Conservation (phyloP, 37 sponge, comb jelly and placozoan genomes). For the Hormiphora californensis region DNA sequence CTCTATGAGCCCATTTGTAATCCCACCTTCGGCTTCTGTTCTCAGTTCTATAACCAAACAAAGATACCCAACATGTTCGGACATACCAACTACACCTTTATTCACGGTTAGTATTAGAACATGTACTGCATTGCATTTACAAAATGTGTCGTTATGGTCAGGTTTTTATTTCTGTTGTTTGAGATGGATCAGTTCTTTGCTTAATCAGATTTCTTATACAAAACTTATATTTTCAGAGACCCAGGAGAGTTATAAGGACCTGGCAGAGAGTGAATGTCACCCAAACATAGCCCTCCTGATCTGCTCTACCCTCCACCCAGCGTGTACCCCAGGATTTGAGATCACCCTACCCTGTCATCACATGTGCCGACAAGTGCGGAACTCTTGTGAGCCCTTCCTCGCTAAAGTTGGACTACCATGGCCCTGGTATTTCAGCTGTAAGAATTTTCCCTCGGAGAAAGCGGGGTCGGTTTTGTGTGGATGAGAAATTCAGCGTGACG, state of each 20-base stretch:
- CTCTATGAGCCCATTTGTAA: background rate
- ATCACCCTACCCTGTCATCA: constrained; percentile 19
- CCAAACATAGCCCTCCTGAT: constrained; percentile 16
- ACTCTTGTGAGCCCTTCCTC: background rate
- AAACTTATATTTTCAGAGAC: background rate
- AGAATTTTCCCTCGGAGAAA: background rate
- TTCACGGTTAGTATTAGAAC: background rate
- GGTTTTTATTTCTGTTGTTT: no score
- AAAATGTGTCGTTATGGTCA: background rate
- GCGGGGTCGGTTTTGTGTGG: background rate
- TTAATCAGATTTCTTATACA: background rate
- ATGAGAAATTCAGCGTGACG: background rate
- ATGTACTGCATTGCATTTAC: background rate
- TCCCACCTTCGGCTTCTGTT: constrained; percentile 20
- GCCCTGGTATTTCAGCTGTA: constrained; percentile 1
- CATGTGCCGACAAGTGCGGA: background rate
- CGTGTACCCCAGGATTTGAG: background rate
- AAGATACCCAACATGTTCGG: constrained; percentile 30
- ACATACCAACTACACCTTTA: background rate
- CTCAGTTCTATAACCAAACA: constrained; percentile 7
- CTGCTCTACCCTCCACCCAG: constrained; percentile 19
- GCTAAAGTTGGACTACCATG: background rate
- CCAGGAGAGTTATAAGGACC: background rate
- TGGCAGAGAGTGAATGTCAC: constrained; percentile 21
- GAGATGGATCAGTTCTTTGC: background rate